Evolutionary conservation across 1,140 invertebrate genomes (phyloP).

Genomic region (Halotydeus destructor): DNA sequence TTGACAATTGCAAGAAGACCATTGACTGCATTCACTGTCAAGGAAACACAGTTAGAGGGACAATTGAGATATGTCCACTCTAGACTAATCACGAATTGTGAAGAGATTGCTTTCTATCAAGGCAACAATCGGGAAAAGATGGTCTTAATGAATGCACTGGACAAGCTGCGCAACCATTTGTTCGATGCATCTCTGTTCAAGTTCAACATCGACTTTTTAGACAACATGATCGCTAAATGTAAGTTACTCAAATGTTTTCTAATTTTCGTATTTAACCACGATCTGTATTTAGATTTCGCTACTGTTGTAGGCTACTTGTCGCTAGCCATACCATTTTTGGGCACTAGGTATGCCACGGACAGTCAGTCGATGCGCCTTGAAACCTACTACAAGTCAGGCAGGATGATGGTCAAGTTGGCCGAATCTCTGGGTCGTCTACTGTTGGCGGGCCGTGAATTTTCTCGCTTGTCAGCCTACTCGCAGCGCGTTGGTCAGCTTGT

Average conservation of each 20-base stretch:
- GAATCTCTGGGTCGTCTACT: constrained; percentile 87
- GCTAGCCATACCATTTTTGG: constrained; percentile 80
- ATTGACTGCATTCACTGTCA: constrained; percentile 65
- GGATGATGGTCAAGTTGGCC: constrained; percentile 89
- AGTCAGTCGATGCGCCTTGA: constrained; percentile 24
- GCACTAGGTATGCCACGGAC: constrained; percentile 17
- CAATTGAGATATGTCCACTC: constrained; percentile 94
- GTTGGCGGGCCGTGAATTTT: constrained; percentile 78
- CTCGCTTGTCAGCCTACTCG: constrained; percentile 68
- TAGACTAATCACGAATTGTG: constrained; percentile 79
- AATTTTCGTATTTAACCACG: constrained; percentile 4
- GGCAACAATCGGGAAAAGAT: constrained; percentile 7
- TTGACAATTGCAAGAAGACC: constrained; percentile 54
- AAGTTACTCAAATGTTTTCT: constrained; percentile 26
- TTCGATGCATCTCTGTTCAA: constrained; percentile 38
- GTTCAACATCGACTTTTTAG: constrained; percentile 75
- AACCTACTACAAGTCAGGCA: constrained; percentile 83
- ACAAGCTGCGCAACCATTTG: constrained; percentile 3
- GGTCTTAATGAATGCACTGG: constrained; percentile 10
- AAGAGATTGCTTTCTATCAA: constrained; percentile 79
- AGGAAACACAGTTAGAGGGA: constrained; percentile 87
- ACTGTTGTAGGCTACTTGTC: constrained; percentile 85
- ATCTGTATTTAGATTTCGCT: constrained; percentile 50
- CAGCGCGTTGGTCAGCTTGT: constrained; percentile 73
- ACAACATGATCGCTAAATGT: constrained; percentile 94